These are phyloP conservation scores for Cyprinella venusta DNA, from an alignment of 2,797 vertebrate species.

Conservation along the genomic window DNA sequence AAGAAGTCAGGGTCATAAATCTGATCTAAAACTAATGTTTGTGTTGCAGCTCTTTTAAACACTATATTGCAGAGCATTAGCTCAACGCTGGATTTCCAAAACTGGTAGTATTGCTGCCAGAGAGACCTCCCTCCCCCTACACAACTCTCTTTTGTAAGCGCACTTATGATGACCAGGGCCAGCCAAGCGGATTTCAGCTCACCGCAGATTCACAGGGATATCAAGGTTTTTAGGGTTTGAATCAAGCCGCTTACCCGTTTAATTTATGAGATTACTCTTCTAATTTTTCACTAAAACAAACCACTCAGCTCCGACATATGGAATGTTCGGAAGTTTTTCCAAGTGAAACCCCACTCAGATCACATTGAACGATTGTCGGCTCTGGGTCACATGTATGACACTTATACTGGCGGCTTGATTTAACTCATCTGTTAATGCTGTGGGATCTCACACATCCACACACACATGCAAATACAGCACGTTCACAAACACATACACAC, in stretches of 20 bases:
- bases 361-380: slow-evolving; percentile 65
- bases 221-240: slow-evolving; percentile 69
- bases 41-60: slow-evolving; percentile 33
- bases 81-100: slow-evolving; percentile 70
- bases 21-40: slow-evolving; percentile 2
- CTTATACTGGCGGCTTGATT: slow-evolving; percentile 16
- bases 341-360: slow-evolving; percentile 63
- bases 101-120: slow-evolving; percentile 59
- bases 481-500: slow-evolving; percentile 27
- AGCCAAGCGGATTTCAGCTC: slow-evolving; percentile 68
- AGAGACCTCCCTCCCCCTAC: slow-evolving; percentile 35
- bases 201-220: slow-evolving; percentile 72
- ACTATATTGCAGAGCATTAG: slow-evolving; percentile 67
- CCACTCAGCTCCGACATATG: slow-evolving; percentile 71
- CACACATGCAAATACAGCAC: background rate
- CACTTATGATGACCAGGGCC: slow-evolving; percentile 56
- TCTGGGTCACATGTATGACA: slow-evolving; percentile 1
- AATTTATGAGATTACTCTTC: slow-evolving; percentile 79
- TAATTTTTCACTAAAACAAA: slow-evolving; percentile 72
- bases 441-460: slow-evolving; percentile 31
- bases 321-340: slow-evolving; percentile 69
- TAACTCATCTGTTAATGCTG: slow-evolving; percentile 42
- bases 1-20: background rate
- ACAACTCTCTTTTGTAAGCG: slow-evolving; percentile 34
- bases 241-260: slow-evolving; percentile 76